A percentile compares a stretch with the other conserved stretches of the same genome.
Conservation (phyloP, 2,113 vertebrate species). For the Toxotes jaculatrix region DNA sequence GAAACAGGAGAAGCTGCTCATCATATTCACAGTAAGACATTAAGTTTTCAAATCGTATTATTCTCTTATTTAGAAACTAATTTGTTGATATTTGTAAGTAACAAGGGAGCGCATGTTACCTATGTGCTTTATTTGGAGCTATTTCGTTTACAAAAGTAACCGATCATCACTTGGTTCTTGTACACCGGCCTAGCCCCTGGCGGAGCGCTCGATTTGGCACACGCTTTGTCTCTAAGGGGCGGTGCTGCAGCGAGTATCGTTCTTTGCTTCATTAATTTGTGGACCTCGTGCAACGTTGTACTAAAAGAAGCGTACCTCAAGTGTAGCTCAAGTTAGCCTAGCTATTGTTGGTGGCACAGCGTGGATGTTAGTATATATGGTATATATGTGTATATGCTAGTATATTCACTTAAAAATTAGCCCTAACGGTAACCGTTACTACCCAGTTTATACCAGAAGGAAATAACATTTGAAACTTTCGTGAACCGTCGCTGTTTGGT, state of each 20-base stretch:
- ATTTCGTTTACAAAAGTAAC: background rate
- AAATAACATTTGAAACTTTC: no score
- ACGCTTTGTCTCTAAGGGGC: background rate
- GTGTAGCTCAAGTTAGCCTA: conserved; percentile 53
- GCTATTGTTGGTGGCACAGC: conserved; percentile 52
- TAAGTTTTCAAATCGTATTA: background rate
- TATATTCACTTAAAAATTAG: background rate
- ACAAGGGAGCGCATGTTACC: fast-evolving
- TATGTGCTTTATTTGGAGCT: background rate
- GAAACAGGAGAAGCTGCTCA: conserved; percentile 77
- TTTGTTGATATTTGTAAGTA: fast-evolving
- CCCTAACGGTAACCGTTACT: fast-evolving
- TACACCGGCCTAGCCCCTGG: conserved; percentile 48
- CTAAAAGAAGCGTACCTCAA: conserved; percentile 41
- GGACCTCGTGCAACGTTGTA: fast-evolving
- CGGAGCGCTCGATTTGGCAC: conserved; percentile 32
- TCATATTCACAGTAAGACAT: conserved; percentile 72
- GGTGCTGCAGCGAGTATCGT: background rate
- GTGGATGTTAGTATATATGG: background rate
- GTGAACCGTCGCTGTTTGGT: background rate
- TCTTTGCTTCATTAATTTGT: background rate
- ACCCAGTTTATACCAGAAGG: fast-evolving
- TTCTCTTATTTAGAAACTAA: fast-evolving
- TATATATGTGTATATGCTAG: no score
- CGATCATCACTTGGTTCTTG: conserved; percentile 27